Base-by-base conservation (phyloP, 2,888 invertebrate genomes). In the Cephonodes hylas region DNA sequence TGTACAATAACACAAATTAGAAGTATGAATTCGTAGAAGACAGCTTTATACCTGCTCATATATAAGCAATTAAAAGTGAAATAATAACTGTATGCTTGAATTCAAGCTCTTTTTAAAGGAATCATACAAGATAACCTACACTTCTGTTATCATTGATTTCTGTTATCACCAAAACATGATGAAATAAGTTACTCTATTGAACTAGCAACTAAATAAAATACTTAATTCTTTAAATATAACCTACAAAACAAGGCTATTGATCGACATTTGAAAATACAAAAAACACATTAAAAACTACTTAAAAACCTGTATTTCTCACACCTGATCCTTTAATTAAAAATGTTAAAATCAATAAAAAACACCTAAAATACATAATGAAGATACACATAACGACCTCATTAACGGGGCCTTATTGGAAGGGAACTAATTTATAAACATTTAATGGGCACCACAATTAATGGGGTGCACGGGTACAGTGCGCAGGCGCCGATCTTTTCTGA, bases 391-490 rank as follows among this genome's bases (percentile, higher is more conserved):
- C 25, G 42, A 48, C 65, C 69, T 67, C 66, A 74, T 67, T 69
- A 72, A 63, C 57, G 65, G 25, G 22, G 45, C 69, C 72, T 75
- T 76, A 78, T 81, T 80, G 76, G 73, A 79, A 76, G 73, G 73
- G 73, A 79, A 77, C 76, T 80, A 77, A 85, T 85, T 83, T 83
- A 85, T 84, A 80, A 79, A 69, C 69, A 72, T 78, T 85, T 85
- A 85, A 84, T 83, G 80, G 80, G 77, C 77, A 68, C 66, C 63
- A 77, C 86, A 86, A 88, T 88, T 85, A 88, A 89, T 86, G 85
- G 80, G 83, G 88, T 85, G 88, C 85, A 38, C 79, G 77, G 72
- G 75, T 70, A n/a, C n/a, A 75, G 68, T 73, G 73, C 66, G 74
- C 73, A 69, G 74, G 74, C 66, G 74, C 73, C 69, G 85, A 83